Evolutionary conservation across 1,140 invertebrate species (phyloP), one percentile per base, ranked within the genome.

Genomic region (Trachymyrmex septentrionalis): DNA sequence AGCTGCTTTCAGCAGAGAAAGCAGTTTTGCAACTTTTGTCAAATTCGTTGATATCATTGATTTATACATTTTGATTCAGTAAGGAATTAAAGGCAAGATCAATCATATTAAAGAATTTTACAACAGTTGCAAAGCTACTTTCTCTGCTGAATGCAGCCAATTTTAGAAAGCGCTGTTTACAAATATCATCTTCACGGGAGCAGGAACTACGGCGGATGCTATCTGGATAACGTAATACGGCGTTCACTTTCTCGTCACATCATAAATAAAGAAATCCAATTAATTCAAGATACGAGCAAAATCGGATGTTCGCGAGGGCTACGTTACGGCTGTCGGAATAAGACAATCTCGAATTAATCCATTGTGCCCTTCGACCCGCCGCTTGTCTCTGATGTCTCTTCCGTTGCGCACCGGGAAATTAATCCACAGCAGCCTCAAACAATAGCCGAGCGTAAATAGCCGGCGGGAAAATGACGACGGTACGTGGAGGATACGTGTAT

Each of bases 261-360:
- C 44, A 38, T 30, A 77, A n/a, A 30, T 44, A 30, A 81, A 55
- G 64, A 81, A 71, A 81, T 57, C 14, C 48, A 53, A 69, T 81
- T 71, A 81, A 38, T 55, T 53, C 27, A 67, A 21, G 66, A 10
- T 55, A 12, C 16, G 24, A 63, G 2, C 5, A 50, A 21, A 6
- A 6, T 6, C 14, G 55, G 16, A 34, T 30, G 12, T n/a, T 66
- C 7, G 63, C 30, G 48, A 48, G 48, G 0, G 77, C 34, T 50
- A 4, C 63, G 30, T 30, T 27, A 69, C 16, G 50, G 48, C 24
- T 6, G 12, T 3, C 24, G 6, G 24, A 82, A 50, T 84, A 84
- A 75, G 80, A 63, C 69, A 73, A 84, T 61, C 80, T 84, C 80
- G 57, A 75, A 75, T 63, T 73, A 84, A 84, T 84, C 55, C 57